A percentile compares a stretch with the other conserved stretches of the same genome.
Conservation (phyloP, 1,140 invertebrate genomes). For the Hestina assimilis region DNA sequence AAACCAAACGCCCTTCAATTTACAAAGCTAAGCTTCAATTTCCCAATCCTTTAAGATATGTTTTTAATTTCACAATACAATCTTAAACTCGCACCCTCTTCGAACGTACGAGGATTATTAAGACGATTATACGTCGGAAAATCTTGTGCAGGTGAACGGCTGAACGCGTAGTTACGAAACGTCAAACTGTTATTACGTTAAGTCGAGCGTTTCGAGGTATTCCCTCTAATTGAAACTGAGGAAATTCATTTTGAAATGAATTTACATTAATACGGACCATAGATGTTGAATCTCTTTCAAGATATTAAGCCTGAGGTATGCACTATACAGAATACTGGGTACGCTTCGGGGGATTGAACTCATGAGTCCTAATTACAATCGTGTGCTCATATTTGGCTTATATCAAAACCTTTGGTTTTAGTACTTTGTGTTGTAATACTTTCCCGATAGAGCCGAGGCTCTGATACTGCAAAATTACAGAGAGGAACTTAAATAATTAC, state of each 20-base stretch:
- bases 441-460: too few species aligned
- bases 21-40: too few species aligned
- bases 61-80: not conserved
- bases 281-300: constrained; percentile 2
- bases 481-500: too few species aligned
- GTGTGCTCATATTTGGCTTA: too few species aligned
- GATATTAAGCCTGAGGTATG: not conserved
- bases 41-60: too few species aligned
- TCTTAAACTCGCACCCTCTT: not conserved
- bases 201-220: constrained; percentile 33
- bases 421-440: too few species aligned
- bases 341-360: not conserved
- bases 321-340: too few species aligned
- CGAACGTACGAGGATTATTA: not conserved
- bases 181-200: constrained; percentile 46
- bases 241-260: constrained; percentile 39
- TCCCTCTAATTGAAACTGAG: constrained; percentile 43
- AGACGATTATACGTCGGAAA: constrained; percentile 25
- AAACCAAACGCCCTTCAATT: too few species aligned
- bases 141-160: constrained; percentile 27
- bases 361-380: too few species aligned
- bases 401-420: too few species aligned
- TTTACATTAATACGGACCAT: constrained; percentile 18
- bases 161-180: constrained; percentile 17
- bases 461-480: too few species aligned